Base-by-base conservation (phyloP, 2,888 invertebrate genomes). In the Abrostola triplasia region DNA sequence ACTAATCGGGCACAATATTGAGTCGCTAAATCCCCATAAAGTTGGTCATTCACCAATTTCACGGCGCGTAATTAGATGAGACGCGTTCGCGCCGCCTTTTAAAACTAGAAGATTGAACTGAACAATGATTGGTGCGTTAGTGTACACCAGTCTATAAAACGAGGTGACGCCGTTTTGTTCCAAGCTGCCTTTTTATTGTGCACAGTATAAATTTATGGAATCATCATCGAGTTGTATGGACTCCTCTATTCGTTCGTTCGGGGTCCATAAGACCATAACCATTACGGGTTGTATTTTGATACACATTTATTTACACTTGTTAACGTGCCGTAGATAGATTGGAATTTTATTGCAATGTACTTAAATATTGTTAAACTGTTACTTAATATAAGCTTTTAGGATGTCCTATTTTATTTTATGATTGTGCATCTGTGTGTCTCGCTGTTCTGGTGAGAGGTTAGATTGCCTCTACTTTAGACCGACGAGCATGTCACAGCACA, bases 201-300 rank as follows among this genome's bases (percentile, higher is more conserved):
- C 88, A 93, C 92, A 89, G 91, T 94, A 94, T 94, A 94, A 85
- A 91, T 94, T 94, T 94, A 94, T 94, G 92, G 94, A 94, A 93
- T 93, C 92, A 93, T 93, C 93, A 93, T 92, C 88, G 90, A 89
- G 88, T 90, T 92, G 92, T 93, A 93, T 93, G 89, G 93, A 93
- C 92, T 93, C 86, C 81, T 86, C 89, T 91, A 92, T 90, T 88
- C 87, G 90, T 88, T 89, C 84, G 83, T 88, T 84, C 42, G 44
- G 44, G 44, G 44, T 47, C 87, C 83, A 80, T 75, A 87, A 84
- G 93, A 92, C 90, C 89, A 93, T 93, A 92, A 93, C 90, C 90
- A 92, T 93, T 92, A 92, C 88, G 80, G 90, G 91, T 89, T 90
- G 90, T 91, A 89, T 92, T 92, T 90, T 88, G 88, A 89, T 91